Evolutionary conservation across 1,140 invertebrate genomes (phyloP).

Genomic region (Centruroides sculpturatus): DNA sequence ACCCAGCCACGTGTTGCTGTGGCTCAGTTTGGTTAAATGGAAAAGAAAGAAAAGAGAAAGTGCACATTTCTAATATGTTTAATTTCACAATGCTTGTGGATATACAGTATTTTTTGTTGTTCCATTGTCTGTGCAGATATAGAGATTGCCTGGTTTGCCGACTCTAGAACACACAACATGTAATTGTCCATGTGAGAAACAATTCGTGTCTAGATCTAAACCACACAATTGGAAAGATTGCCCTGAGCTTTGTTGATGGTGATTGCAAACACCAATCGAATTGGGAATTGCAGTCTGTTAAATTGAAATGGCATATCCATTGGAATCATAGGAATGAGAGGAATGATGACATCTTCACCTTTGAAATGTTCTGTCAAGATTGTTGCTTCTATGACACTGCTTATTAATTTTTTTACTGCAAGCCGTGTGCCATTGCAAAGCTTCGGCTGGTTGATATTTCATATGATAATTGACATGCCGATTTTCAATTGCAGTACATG

Average conservation of each 20-base stretch:
- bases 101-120: neutral
- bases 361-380: conserved; percentile 7
- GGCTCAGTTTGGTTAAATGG: too few relatives aligned
- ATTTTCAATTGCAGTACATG: conserved; percentile 20
- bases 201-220: conserved; percentile 5
- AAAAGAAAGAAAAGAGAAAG: too few relatives aligned
- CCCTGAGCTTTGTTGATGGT: conserved; percentile 22
- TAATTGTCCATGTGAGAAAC: conserved; percentile 21
- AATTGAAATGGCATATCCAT: conserved; percentile 3
- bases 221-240: conserved; percentile 16
- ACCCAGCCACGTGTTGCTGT: too few relatives aligned
- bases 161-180: conserved; percentile 21
- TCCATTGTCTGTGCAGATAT: conserved; percentile 5
- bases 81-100: too few relatives aligned
- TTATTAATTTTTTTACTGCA: conserved; percentile 26
- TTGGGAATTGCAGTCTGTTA: conserved; percentile 24
- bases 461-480: conserved; percentile 12
- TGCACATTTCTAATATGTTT: too few relatives aligned
- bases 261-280: conserved; percentile 29
- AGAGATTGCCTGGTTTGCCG: conserved; percentile 7
- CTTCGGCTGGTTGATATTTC: conserved; percentile 14
- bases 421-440: conserved; percentile 20
- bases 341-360: conserved; percentile 9
- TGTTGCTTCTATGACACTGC: conserved; percentile 19
- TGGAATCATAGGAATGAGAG: neutral